Percentiles rank a stretch among this genome's conserved stretches.
Conservation (phyloP, 2,113 vertebrate species). For the Notarius quadriscutis region DNA sequence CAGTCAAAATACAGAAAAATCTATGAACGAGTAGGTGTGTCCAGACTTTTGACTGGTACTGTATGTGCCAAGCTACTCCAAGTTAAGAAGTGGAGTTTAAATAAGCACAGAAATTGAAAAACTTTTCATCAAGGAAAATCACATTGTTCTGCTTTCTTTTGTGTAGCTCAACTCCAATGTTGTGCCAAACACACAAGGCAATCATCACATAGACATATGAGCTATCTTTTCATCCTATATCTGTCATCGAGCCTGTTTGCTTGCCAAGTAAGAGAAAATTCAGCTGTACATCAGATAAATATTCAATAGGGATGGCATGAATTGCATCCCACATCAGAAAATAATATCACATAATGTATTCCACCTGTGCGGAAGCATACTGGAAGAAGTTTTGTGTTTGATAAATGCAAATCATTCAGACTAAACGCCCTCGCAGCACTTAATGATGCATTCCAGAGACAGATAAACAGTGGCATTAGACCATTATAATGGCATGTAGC, state of each 20-base stretch:
- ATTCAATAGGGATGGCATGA: conserved; percentile 12
- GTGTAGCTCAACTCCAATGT: neutral
- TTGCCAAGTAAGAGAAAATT: neutral
- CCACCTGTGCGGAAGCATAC: neutral
- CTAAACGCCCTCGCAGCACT: conserved; percentile 13
- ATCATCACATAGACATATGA: conserved; percentile 4
- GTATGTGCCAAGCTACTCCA: neutral
- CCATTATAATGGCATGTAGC: conserved; percentile 45
- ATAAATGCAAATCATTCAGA: conserved; percentile 18
- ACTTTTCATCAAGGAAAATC: neutral
- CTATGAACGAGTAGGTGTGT: too few species aligned
- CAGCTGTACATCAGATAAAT: neutral
- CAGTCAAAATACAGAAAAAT: too few species aligned
- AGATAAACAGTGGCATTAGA: conserved; percentile 58
- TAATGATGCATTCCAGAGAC: conserved; percentile 26
- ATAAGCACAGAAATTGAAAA: neutral
- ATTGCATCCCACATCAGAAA: conserved; percentile 11
- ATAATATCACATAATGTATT: neutral
- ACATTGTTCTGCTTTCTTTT: neutral
- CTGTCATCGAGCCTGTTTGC: neutral
- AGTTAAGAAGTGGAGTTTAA: neutral
- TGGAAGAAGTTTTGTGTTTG: conserved; percentile 4
- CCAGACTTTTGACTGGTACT: neutral
- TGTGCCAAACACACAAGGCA: neutral
- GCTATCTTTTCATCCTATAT: neutral